Conservation (phyloP, 2,113 vertebrate species). For the Heterocephalus glaber region DNA sequence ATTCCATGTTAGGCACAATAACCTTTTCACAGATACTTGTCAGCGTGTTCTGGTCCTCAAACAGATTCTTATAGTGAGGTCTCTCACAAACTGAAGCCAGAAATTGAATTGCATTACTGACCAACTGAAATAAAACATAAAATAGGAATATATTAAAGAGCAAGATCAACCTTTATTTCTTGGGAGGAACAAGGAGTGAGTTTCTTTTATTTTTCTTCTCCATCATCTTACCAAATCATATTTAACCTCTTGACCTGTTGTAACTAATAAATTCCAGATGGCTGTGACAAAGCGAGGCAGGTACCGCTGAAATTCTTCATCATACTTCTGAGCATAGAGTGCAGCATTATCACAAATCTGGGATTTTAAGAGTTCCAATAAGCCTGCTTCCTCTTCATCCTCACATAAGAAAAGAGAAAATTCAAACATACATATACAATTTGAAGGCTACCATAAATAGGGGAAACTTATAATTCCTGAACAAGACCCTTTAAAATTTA, state of each 20-base stretch:
- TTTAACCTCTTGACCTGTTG: conserved; percentile 98
- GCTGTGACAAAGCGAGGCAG: conserved; percentile 97
- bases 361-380: conserved; percentile 97
- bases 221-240: conserved; percentile 94
- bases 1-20: conserved; percentile 99
- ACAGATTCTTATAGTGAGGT: conserved; percentile 97
- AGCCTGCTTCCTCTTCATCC: conserved; percentile 99
- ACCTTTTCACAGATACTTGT: conserved; percentile 99
- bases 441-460: conserved; percentile 26
- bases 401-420: conserved; percentile 82
- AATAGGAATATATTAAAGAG: conserved; percentile 60
- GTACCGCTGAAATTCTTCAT: conserved; percentile 98
- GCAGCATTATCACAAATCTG: conserved; percentile 99
- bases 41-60: conserved; percentile 97
- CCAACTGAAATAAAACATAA: conserved; percentile 88
- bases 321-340: conserved; percentile 98
- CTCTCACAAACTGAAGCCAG: conserved; percentile 98
- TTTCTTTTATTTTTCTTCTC: conserved; percentile 8
- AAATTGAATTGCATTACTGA: conserved; percentile 99
- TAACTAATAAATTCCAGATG: conserved; percentile 98
- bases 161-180: background rate
- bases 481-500: background rate
- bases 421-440: conserved; percentile 65
- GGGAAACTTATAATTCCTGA: background rate
- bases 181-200: background rate